Evolutionary conservation across 1,140 invertebrate species (phyloP).

Genomic region (Megathymus violae): DNA sequence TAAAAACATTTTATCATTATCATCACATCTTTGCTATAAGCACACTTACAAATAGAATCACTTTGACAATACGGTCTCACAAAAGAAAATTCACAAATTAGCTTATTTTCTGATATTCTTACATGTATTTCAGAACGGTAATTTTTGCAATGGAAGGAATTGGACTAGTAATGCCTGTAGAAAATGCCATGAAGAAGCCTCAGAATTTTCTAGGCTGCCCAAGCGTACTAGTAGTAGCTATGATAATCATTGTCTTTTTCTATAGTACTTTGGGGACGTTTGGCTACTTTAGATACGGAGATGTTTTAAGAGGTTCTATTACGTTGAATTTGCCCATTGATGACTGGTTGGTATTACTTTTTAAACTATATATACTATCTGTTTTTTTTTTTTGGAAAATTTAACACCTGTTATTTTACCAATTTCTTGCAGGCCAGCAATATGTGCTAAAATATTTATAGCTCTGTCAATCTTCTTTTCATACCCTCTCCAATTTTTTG

Average conservation of each 20-base stretch:
- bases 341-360: constrained; percentile 82
- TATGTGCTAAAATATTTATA: constrained; percentile 92
- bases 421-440: constrained; percentile 85
- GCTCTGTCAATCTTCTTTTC: constrained; percentile 94
- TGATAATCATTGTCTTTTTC: constrained; percentile 89
- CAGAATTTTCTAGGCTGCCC: constrained; percentile 91
- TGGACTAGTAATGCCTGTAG: no score
- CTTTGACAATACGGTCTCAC: no score
- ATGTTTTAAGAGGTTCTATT: constrained; percentile 86
- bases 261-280: constrained; percentile 93
- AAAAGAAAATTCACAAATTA: constrained; percentile 38
- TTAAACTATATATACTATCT: background rate
- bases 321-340: constrained; percentile 89
- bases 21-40: no score
- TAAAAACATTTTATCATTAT: no score
- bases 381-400: background rate
- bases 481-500: constrained; percentile 95
- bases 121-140: no score
- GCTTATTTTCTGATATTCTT: no score
- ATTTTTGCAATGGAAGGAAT: no score
- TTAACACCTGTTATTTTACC: constrained; percentile 2
- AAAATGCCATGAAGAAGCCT: no score
- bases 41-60: no score
- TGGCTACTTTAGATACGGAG: constrained; percentile 92
- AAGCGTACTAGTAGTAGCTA: constrained; percentile 92